A percentile compares a stretch with the other conserved stretches of the same genome.
phyloP scores from a whole-genome alignment of 37 sponge, comb jelly and placozoan species.

The Halisarca cf. caerulea region DNA sequence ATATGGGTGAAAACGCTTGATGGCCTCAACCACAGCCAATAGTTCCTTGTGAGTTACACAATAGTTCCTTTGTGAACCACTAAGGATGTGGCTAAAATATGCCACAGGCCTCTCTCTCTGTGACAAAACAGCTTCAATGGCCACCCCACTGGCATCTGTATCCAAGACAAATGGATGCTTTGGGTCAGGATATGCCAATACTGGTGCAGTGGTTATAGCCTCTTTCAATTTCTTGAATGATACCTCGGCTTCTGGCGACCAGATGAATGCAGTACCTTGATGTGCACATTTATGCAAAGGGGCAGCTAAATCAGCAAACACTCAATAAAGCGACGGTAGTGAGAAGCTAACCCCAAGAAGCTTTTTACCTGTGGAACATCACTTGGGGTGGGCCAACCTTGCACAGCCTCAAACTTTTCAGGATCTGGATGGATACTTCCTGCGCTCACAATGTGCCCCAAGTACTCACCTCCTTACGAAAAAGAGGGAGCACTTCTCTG shows the following conservation, averaged over 20 bases:
- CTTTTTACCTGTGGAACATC: not conserved
- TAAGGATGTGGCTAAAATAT: conserved; percentile 29
- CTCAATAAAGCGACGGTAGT: conserved; percentile 13
- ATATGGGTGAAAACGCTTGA: too few relatives aligned
- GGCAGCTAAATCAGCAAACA: not conserved
- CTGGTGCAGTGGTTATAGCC: conserved; percentile 26
- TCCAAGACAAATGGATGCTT: not conserved
- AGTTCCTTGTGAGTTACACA: conserved; percentile 20
- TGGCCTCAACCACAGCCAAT: conserved; percentile 11
- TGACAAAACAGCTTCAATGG: conserved; percentile 49
- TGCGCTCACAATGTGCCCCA: conserved; percentile 20
- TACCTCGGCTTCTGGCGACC: conserved; percentile 11
- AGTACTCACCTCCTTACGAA: not conserved
- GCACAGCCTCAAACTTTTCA: not conserved
- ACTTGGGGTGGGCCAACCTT: not conserved
- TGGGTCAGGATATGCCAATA: conserved; percentile 37
- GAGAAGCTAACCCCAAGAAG: conserved; percentile 1
- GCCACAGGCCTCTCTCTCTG: conserved; percentile 35
- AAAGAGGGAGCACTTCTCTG: conserved; percentile 10
- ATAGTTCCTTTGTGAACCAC: conserved; percentile 14
- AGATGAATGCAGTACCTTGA: not conserved
- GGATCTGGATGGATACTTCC: too few relatives aligned
- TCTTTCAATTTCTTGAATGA: conserved; percentile 26
- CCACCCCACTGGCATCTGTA: conserved; percentile 29
- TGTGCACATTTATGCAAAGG: conserved; percentile 1